A percentile compares a stretch with the other conserved stretches of the same genome.
These are phyloP conservation scores for Pristiophorus japonicus DNA, from an alignment of 2,113 vertebrate species.

Conservation along the genomic window DNA sequence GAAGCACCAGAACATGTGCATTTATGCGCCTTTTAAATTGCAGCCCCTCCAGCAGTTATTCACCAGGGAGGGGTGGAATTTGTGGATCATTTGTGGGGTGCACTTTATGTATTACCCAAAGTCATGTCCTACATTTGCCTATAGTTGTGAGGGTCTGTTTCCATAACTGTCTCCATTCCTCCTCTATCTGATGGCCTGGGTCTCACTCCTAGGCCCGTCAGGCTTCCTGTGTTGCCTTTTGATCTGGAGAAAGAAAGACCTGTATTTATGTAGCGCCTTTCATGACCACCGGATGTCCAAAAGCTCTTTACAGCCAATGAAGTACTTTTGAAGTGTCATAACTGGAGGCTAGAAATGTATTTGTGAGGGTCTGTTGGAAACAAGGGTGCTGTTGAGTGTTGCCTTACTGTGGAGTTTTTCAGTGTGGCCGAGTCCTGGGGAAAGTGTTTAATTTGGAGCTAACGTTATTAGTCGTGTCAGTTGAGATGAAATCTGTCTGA, in stretches of 20 bases:
- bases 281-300: too few species aligned
- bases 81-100: not conserved
- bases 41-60: too few species aligned
- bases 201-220: not conserved
- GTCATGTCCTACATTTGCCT: too few species aligned
- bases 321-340: too few species aligned
- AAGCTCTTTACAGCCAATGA: too few species aligned
- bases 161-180: not conserved
- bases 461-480: not conserved
- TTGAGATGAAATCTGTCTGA: not conserved
- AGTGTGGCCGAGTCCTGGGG: not conserved
- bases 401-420: not conserved
- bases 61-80: not conserved
- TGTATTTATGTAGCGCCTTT: too few species aligned
- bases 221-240: not conserved
- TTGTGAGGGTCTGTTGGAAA: not conserved
- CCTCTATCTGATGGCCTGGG: not conserved
- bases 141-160: not conserved
- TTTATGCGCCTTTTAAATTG: too few species aligned
- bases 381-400: accelerated
- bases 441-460: not conserved
- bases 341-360: not conserved
- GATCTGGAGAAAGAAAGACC: not conserved
- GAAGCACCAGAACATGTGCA: too few species aligned
- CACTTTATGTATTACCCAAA: too few species aligned